Conservation (phyloP, 2,888 invertebrate genomes). For the Thymelicus acteon region DNA sequence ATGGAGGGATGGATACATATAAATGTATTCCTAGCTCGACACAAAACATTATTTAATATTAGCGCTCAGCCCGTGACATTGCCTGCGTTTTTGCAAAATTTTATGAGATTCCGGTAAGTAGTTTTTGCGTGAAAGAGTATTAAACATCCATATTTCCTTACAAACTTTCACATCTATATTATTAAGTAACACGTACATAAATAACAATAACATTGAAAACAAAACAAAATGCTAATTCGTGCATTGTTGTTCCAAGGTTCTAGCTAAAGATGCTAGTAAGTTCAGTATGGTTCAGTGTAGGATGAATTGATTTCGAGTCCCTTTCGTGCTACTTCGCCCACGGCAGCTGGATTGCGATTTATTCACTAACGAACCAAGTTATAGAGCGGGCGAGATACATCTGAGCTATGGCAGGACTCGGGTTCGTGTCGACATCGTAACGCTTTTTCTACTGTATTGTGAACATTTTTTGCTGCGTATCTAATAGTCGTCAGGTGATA, state of each 20-base stretch:
- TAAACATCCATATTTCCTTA: no score
- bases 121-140: no score
- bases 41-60: no score
- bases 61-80: no score
- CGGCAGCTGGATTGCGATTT: slow-evolving; percentile 37
- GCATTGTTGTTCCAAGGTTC: slow-evolving; percentile 20
- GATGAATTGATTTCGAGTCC: slow-evolving; percentile 29
- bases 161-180: no score
- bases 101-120: no score
- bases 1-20: no score
- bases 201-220: not conserved
- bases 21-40: no score
- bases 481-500: no score
- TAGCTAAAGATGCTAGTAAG: slow-evolving; percentile 13
- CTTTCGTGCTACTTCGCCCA: slow-evolving; percentile 42
- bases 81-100: no score
- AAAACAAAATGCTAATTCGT: slow-evolving; percentile 3
- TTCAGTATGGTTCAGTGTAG: slow-evolving; percentile 26
- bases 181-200: no score
- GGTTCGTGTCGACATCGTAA: slow-evolving; percentile 13
- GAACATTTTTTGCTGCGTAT: no score
- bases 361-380: slow-evolving; percentile 33
- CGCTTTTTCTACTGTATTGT: not conserved
- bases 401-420: not conserved
- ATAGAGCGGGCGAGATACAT: slow-evolving; percentile 19